These are phyloP conservation scores for Cinara cedri DNA, from an alignment of 2,888 invertebrate genomes.

Conservation along the genomic window DNA sequence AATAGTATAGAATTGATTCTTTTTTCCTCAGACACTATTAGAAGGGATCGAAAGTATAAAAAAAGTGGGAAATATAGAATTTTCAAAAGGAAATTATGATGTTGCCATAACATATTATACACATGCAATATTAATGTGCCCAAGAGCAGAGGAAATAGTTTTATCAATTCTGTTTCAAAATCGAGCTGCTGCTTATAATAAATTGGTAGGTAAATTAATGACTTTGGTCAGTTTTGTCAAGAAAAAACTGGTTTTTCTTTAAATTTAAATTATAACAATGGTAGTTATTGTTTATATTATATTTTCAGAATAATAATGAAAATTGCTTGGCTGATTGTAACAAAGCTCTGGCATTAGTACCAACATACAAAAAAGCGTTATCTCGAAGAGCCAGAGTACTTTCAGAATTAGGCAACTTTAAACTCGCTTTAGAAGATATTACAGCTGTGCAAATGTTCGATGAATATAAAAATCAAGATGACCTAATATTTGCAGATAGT, in stretches of 20 bases:
- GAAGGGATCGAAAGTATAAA: slow-evolving; percentile 77
- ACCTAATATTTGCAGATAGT: slow-evolving; percentile 83
- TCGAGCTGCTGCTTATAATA: slow-evolving; percentile 93
- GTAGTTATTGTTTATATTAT: too few relatives aligned
- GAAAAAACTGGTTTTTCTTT: too few relatives aligned
- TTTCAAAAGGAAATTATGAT: slow-evolving; percentile 84
- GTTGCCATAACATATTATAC: slow-evolving; percentile 90
- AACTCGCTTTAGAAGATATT: slow-evolving; percentile 81
- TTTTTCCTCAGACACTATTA: not conserved
- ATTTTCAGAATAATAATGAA: slow-evolving; percentile 73
- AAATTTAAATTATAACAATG: not conserved
- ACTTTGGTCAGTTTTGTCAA: not conserved
- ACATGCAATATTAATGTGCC: slow-evolving; percentile 90
- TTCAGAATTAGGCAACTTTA: slow-evolving; percentile 19
- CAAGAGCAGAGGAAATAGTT: slow-evolving; percentile 74
- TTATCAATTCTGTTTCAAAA: slow-evolving; percentile 95
- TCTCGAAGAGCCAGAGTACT: slow-evolving; percentile 71
- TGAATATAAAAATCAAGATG: slow-evolving; percentile 81
- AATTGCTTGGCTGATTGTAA: slow-evolving; percentile 87
- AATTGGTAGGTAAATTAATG: slow-evolving; percentile 67
- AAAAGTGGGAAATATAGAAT: slow-evolving; percentile 85
- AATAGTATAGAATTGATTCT: too few relatives aligned
- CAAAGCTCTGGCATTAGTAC: slow-evolving; percentile 81
- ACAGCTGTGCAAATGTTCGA: slow-evolving; percentile 92
- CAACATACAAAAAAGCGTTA: slow-evolving; percentile 87